Evolutionary conservation across 2,797 vertebrate genomes (phyloP).

Genomic region (Limosa lapponica): DNA sequence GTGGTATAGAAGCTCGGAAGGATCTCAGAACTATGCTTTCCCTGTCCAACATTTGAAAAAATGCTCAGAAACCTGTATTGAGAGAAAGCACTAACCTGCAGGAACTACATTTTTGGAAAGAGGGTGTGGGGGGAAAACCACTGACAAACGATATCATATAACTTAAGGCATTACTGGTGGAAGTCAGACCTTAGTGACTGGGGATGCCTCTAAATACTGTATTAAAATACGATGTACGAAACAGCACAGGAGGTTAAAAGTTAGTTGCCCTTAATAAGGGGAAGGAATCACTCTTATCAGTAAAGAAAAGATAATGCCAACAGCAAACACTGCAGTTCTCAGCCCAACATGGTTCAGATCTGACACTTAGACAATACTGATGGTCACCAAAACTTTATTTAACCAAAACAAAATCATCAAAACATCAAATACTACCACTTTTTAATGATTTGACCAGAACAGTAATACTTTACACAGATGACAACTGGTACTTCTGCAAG

Average conservation of each 20-base stretch:
- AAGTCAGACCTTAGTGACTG: background rate
- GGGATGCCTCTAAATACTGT: background rate
- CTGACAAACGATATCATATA: background rate
- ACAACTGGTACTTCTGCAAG: constrained; percentile 3
- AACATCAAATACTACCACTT: background rate
- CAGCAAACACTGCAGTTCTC: background rate
- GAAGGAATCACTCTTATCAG: background rate
- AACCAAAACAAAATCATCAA: background rate
- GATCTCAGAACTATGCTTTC: background rate
- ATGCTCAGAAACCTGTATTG: background rate
- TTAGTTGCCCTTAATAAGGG: background rate
- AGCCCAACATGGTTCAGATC: background rate
- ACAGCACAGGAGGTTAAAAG: background rate
- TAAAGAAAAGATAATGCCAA: background rate
- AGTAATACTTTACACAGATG: background rate
- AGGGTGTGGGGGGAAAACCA: background rate
- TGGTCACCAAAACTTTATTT: background rate
- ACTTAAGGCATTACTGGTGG: background rate
- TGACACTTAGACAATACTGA: background rate
- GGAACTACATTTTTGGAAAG: background rate
- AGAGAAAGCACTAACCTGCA: background rate
- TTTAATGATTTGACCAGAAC: background rate
- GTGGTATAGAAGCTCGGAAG: background rate
- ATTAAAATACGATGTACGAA: background rate
- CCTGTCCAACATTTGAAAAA: background rate